Conservation (phyloP, 2,888 invertebrate species). For the Ichneumoninae sp. region DNA sequence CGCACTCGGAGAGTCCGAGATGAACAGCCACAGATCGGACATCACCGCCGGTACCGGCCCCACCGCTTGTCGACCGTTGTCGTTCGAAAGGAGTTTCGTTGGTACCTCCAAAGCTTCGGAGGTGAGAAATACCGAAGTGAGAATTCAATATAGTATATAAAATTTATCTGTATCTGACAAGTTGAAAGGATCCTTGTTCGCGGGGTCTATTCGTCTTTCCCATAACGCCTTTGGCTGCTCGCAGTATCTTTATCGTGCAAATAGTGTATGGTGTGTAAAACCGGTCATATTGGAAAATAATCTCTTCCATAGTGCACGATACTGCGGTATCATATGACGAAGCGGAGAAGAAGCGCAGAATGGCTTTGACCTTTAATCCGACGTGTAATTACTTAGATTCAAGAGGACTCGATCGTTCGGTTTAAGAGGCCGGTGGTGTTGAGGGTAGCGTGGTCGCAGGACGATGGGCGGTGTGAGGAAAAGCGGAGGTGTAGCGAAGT, state of each 20-base stretch:
- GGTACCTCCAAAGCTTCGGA: slow-evolving; percentile 49
- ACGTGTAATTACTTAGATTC: slow-evolving; percentile 47
- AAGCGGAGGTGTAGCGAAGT: slow-evolving; percentile 14
- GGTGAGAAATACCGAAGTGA: slow-evolving; percentile 47
- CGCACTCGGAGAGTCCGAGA: slow-evolving; percentile 34
- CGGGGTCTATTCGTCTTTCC: not conserved
- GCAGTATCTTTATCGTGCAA: slow-evolving; percentile 10
- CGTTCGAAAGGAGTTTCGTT: slow-evolving; percentile 44
- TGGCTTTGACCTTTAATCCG: slow-evolving; percentile 32
- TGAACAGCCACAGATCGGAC: slow-evolving; percentile 57
- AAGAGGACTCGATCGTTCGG: slow-evolving; percentile 6
- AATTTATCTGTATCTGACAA: slow-evolving; percentile 42
- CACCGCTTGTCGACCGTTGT: slow-evolving; percentile 24
- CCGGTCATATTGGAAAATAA: slow-evolving; percentile 18
- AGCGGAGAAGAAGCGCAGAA: not conserved
- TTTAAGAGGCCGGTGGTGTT: not conserved
- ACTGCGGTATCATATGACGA: not conserved
- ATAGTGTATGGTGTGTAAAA: not conserved
- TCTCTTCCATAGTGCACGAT: slow-evolving; percentile 1
- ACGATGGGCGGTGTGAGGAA: not conserved
- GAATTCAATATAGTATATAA: slow-evolving; percentile 57
- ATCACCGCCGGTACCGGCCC: slow-evolving; percentile 41
- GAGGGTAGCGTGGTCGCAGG: not conserved
- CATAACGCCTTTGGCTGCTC: not conserved
- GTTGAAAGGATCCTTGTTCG: slow-evolving; percentile 30